A percentile compares a stretch with the other conserved stretches of the same genome.
Conservation (phyloP, 2,113 vertebrate genomes). For the Theropithecus gelada region DNA sequence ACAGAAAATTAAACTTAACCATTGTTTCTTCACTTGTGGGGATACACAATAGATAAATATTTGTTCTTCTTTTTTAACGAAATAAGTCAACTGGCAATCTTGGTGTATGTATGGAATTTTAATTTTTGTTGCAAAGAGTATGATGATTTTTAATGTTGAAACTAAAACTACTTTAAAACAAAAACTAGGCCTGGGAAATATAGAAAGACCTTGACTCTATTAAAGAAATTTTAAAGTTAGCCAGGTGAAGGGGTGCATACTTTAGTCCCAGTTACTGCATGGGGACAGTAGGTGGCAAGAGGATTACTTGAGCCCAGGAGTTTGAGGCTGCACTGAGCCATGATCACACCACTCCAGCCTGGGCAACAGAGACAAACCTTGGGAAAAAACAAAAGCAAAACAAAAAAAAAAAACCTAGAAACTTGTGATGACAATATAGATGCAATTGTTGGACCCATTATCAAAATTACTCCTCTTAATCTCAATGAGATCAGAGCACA, state of each 20-base stretch:
- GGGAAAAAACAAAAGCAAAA: too few relatives aligned
- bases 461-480: background rate
- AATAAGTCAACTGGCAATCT: background rate
- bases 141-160: background rate
- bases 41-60: background rate
- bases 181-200: too few relatives aligned
- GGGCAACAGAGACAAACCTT: too few relatives aligned
- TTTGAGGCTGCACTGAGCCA: too few relatives aligned
- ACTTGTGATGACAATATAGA: background rate
- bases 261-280: too few relatives aligned
- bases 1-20: background rate
- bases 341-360: too few relatives aligned
- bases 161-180: background rate
- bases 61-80: background rate
- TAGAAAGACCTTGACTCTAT: too few relatives aligned
- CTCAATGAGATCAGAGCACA: background rate
- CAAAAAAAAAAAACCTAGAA: background rate
- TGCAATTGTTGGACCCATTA: background rate
- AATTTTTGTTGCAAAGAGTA: background rate
- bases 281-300: too few relatives aligned
- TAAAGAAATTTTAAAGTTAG: too few relatives aligned
- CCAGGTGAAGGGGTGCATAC: too few relatives aligned
- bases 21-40: background rate
- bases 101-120: background rate
- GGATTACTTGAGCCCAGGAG: too few relatives aligned